Evolutionary conservation across 2,797 vertebrate species (phyloP).

Genomic region (Pelobates cultripes): DNA sequence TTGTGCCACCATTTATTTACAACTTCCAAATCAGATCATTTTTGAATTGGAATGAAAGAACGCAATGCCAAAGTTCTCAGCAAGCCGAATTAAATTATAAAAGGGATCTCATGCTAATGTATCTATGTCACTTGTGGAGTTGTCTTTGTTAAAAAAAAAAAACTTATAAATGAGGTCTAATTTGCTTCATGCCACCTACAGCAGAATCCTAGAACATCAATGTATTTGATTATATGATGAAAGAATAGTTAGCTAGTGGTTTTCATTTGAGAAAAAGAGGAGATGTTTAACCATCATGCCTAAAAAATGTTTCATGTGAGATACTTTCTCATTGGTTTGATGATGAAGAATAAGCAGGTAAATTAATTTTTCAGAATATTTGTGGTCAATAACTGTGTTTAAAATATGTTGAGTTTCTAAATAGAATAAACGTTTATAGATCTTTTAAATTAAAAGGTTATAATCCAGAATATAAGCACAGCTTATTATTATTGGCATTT

Average conservation of each 20-base stretch:
- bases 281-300: conserved; percentile 40
- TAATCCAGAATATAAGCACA: too few relatives aligned
- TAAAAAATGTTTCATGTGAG: conserved; percentile 16
- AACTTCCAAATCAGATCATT: conserved; percentile 44
- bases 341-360: conserved; percentile 24
- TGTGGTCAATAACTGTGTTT: neutral
- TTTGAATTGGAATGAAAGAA: conserved; percentile 45
- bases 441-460: too few relatives aligned
- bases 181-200: conserved; percentile 47
- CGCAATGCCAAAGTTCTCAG: conserved; percentile 42
- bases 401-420: neutral
- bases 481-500: too few relatives aligned
- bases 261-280: conserved; percentile 17
- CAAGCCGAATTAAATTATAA: conserved; percentile 50
- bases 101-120: conserved; percentile 47
- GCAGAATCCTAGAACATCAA: conserved; percentile 23
- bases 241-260: conserved; percentile 31
- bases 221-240: conserved; percentile 33
- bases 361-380: conserved; percentile 3
- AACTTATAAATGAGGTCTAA: conserved; percentile 49
- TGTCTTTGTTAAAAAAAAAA: conserved; percentile 36
- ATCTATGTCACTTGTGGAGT: conserved; percentile 48
- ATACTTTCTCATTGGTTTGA: conserved; percentile 14
- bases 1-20: conserved; percentile 31
- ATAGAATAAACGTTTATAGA: too few relatives aligned